Percentiles rank a stretch among this genome's conserved stretches.
Conservation (phyloP, 1,140 invertebrate species). For the Brachionus paranguensis region DNA sequence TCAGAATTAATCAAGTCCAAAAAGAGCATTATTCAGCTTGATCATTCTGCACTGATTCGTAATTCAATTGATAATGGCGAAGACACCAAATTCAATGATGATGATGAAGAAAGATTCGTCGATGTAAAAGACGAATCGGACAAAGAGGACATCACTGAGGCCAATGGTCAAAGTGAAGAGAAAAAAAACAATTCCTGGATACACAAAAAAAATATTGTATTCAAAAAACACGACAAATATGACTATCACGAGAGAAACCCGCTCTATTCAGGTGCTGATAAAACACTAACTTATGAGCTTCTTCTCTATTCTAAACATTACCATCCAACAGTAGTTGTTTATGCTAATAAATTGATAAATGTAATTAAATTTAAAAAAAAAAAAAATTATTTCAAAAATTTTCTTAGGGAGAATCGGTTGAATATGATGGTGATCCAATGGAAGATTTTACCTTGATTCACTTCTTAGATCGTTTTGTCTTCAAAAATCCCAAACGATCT, state of each 20-base stretch:
- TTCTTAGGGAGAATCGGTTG: constrained; percentile 58
- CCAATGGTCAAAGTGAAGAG: constrained; percentile 47
- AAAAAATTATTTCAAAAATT: neutral
- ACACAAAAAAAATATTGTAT: constrained; percentile 39
- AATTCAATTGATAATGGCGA: neutral
- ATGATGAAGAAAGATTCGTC: constrained; percentile 51
- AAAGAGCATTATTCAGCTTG: neutral
- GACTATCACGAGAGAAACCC: constrained; percentile 75
- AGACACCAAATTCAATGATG: constrained; percentile 44
- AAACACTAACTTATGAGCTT: constrained; percentile 68
- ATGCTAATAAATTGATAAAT: constrained; percentile 72
- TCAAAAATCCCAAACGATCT: constrained; percentile 82
- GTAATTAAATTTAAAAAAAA: constrained; percentile 54
- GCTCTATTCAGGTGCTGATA: constrained; percentile 68
- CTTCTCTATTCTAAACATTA: constrained; percentile 67
- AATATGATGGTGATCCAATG: constrained; percentile 83
- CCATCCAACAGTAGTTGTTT: constrained; percentile 83
- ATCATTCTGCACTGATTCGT: neutral
- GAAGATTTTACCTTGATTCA: constrained; percentile 79
- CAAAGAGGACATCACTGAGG: constrained; percentile 46
- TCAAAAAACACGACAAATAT: constrained; percentile 56
- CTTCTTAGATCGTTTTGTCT: constrained; percentile 88
- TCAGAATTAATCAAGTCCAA: constrained; percentile 61
- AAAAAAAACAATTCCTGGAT: constrained; percentile 21
- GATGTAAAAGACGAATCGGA: constrained; percentile 45